phyloP scores from a whole-genome alignment of 2,888 invertebrate species.

The Mythimna vitellina region DNA sequence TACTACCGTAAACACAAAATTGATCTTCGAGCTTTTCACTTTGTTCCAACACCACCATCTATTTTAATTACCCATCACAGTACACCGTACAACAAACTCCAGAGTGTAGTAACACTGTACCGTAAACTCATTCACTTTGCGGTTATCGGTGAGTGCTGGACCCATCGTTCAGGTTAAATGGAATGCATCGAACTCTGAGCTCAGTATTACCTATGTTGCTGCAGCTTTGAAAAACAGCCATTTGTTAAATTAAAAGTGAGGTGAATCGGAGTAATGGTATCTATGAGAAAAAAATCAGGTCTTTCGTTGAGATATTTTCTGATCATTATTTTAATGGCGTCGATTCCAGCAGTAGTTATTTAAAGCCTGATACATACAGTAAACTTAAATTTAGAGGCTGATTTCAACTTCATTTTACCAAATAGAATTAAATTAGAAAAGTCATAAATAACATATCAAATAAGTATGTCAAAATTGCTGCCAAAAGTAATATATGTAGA shows the following conservation, averaged over 20 bases:
- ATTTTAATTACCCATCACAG: slow-evolving; percentile 27
- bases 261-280: slow-evolving; percentile 22
- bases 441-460: no score
- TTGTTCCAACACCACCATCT: background rate
- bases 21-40: no score
- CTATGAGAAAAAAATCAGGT: slow-evolving; percentile 21
- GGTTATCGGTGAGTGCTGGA: slow-evolving; percentile 57
- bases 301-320: slow-evolving; percentile 2
- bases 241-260: slow-evolving; percentile 62
- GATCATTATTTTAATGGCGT: slow-evolving; percentile 17
- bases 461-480: no score
- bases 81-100: slow-evolving; percentile 13
- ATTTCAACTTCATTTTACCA: background rate
- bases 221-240: slow-evolving; percentile 56
- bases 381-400: background rate
- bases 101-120: slow-evolving; percentile 21
- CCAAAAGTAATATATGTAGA: no score
- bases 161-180: slow-evolving; percentile 55
- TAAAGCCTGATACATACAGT: background rate
- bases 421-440: background rate
- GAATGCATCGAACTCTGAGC: slow-evolving; percentile 39
- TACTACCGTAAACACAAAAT: background rate
- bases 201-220: slow-evolving; percentile 6
- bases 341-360: background rate
- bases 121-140: slow-evolving; percentile 58